These are phyloP conservation scores for Sciurus vulgaris DNA, from an alignment of 2,797 vertebrate species.

Conservation along the genomic window DNA sequence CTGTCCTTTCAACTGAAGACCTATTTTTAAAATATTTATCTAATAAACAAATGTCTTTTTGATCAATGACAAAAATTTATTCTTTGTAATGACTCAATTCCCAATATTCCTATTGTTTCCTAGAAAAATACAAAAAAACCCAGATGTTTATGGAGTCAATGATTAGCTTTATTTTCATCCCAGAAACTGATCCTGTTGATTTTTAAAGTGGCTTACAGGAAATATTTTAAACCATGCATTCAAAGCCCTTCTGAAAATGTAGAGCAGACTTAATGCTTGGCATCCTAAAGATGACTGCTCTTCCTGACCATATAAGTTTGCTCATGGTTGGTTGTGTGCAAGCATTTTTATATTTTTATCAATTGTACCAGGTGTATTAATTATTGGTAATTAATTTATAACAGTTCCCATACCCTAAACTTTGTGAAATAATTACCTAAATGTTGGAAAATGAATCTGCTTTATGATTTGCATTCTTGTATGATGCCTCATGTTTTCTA, in stretches of 20 bases:
- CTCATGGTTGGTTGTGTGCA: background rate
- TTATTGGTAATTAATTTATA: background rate
- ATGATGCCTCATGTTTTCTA: slow-evolving; percentile 8
- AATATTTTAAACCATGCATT: background rate
- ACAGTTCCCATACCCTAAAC: background rate
- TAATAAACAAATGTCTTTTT: background rate
- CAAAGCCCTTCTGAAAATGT: slow-evolving; percentile 45
- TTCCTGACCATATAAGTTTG: background rate
- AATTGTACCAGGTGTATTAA: background rate
- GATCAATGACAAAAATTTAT: background rate
- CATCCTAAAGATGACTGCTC: background rate
- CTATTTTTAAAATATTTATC: background rate
- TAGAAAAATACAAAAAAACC: slow-evolving; percentile 17
- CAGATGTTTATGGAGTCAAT: background rate
- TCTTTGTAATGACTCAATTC: background rate
- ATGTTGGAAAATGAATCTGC: slow-evolving; percentile 25
- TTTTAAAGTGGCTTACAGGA: slow-evolving; percentile 33
- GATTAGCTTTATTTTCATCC: slow-evolving; percentile 35
- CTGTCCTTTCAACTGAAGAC: background rate
- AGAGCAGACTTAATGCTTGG: background rate
- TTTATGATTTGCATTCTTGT: slow-evolving; percentile 47
- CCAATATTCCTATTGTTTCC: background rate
- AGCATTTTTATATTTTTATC: background rate
- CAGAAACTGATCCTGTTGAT: background rate
- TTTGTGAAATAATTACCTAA: slow-evolving; percentile 46